These are phyloP conservation scores for Drosophila testacea DNA, from an alignment of 2,888 invertebrate species.

Conservation along the genomic window DNA sequence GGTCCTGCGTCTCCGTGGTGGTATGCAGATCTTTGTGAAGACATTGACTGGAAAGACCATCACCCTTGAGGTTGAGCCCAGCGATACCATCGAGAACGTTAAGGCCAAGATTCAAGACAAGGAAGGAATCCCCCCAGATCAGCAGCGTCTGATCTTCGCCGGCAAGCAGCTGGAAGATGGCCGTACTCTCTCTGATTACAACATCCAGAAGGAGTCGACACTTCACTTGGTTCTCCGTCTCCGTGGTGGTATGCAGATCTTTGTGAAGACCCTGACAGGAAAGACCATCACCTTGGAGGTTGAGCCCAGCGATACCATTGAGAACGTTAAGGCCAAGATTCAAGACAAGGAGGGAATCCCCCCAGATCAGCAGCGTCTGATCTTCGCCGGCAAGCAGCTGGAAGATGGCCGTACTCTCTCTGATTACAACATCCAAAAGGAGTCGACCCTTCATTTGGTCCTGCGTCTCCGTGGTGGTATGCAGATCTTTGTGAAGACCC, in stretches of 20 bases:
- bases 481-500: conserved; percentile 63
- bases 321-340: conserved; percentile 50
- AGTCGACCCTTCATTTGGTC: conserved; percentile 56
- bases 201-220: conserved; percentile 96
- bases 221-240: conserved; percentile 94
- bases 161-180: conserved; percentile 95
- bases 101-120: conserved; percentile 77
- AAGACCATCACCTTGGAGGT: conserved; percentile 51
- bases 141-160: conserved; percentile 75
- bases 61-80: conserved; percentile 43
- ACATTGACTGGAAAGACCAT: conserved; percentile 53
- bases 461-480: conserved; percentile 60
- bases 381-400: conserved; percentile 59
- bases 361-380: conserved; percentile 62
- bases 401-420: conserved; percentile 60
- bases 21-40: conserved; percentile 56
- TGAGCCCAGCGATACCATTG: conserved; percentile 42
- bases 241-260: conserved; percentile 89
- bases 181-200: conserved; percentile 95
- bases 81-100: conserved; percentile 63
- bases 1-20: conserved; percentile 46
- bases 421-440: conserved; percentile 60
- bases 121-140: conserved; percentile 78
- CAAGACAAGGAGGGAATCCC: conserved; percentile 57
- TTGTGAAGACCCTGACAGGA: conserved; percentile 52